A percentile compares a stretch with the other conserved stretches of the same genome.
Conservation (phyloP, 1,140 invertebrate species). For the Drosophila sucinea region DNA sequence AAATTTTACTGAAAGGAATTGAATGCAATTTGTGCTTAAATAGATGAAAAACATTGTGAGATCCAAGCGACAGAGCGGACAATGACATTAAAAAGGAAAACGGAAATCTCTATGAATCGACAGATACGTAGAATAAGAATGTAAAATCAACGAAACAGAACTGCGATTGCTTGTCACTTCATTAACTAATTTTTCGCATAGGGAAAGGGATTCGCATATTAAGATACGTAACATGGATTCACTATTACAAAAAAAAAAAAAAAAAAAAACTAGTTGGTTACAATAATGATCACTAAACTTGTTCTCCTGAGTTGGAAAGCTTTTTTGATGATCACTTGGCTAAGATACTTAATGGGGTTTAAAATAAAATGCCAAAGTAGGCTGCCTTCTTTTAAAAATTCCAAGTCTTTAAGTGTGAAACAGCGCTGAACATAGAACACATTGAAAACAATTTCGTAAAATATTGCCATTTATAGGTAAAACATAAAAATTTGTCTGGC, state of each 20-base stretch:
- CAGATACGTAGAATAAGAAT: too few relatives aligned
- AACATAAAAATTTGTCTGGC: not conserved
- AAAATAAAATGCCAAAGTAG: not conserved
- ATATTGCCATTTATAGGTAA: not conserved
- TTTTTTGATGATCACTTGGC: too few relatives aligned
- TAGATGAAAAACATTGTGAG: not conserved
- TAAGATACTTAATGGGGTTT: too few relatives aligned
- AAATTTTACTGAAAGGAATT: constrained; percentile 37
- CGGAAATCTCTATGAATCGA: not conserved
- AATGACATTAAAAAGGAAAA: not conserved
- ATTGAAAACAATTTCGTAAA: not conserved
- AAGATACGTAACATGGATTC: too few relatives aligned
- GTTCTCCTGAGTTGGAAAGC: too few relatives aligned
- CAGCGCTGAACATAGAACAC: not conserved
- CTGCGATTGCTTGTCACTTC: too few relatives aligned
- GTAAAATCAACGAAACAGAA: too few relatives aligned
- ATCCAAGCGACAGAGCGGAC: not conserved
- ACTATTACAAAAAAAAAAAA: too few relatives aligned
- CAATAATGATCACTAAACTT: too few relatives aligned
- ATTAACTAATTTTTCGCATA: too few relatives aligned
- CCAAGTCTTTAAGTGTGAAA: not conserved
- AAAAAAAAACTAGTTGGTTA: too few relatives aligned
- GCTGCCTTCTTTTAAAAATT: not conserved
- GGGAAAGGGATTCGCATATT: too few relatives aligned
- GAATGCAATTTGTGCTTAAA: constrained; percentile 5